phyloP scores from a whole-genome alignment of 1,140 invertebrate genomes.

The Magallana gigas region DNA sequence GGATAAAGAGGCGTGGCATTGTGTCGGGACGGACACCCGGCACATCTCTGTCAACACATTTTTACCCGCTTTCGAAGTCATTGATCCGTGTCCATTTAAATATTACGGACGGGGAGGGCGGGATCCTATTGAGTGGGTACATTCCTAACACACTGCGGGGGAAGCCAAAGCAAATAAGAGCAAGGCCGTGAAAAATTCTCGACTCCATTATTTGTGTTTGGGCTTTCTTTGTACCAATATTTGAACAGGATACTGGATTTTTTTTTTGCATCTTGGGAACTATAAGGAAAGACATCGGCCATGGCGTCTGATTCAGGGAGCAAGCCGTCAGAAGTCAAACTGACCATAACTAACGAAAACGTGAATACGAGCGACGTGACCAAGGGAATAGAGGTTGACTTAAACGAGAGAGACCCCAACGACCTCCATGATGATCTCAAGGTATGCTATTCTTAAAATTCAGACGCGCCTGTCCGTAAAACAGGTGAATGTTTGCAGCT shows the following conservation, averaged over 20 bases:
- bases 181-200: too few species aligned
- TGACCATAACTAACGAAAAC: constrained; percentile 12
- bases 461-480: too few species aligned
- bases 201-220: too few species aligned
- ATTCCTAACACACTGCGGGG: too few species aligned
- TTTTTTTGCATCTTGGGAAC: too few species aligned
- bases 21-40: not conserved
- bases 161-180: too few species aligned
- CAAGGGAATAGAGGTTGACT: not conserved
- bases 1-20: not conserved
- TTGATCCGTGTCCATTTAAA: not conserved
- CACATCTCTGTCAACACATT: not conserved
- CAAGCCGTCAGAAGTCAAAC: not conserved
- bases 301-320: not conserved
- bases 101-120: not conserved
- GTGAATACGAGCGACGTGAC: not conserved
- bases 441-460: not conserved
- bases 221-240: too few species aligned
- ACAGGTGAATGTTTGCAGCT: too few species aligned
- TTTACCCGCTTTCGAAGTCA: not conserved
- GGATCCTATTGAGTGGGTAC: too few species aligned
- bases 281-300: not conserved
- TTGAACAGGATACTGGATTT: too few species aligned
- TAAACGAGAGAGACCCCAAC: not conserved
- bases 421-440: not conserved